Evolutionary conservation across 2,888 invertebrate genomes (phyloP), one percentile per base, ranked within the genome.

Genomic region (Thereva unica): DNA sequence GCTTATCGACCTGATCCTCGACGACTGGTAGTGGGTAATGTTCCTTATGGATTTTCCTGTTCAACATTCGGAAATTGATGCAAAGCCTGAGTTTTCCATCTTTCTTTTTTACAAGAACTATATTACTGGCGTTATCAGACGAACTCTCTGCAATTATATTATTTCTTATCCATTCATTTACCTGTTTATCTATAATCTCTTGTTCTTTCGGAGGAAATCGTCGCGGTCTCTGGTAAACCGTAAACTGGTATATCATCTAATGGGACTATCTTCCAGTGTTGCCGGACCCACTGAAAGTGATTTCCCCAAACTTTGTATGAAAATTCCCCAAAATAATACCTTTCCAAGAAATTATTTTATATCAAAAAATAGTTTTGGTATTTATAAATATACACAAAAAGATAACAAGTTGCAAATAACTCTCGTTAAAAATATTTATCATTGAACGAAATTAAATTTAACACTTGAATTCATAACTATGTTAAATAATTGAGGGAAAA

Each of bases 1-100:
- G 67, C 52, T 70, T 72, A 49, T 75, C 74, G 10, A 78, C 69
- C n/a, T 74, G 74, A 66, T 78, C 78, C 63, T 79, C 76, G 10
- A 79, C 78, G 3, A 49, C 8, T 1, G 79, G 78, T 10, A 79
- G 64, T 1, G 77, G 77, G 66, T 71, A 75, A 57, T 71, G 70
- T 40, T 76, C 76, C 56, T 74, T 74, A 4, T 71, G 68, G 3
- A 77, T 74, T 55, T 75, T 72, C 41, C 71, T 67, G 69, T 80
- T 80, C 4, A 80, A 49, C 12, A 67, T 63, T 12, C 79, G 64
- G 67, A 76, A 81, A 64, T 80, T 78, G 0, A 52, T 37, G 7
- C 52, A 52, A 8, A 37, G 8, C 10, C 45, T 6, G 10, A 1
- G 8, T 8, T 4, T 7, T 45, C 45, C 45, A 8, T 45, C 45